Base-by-base conservation (phyloP, 2,888 invertebrate genomes). In the Shargacucullia verbasci region DNA sequence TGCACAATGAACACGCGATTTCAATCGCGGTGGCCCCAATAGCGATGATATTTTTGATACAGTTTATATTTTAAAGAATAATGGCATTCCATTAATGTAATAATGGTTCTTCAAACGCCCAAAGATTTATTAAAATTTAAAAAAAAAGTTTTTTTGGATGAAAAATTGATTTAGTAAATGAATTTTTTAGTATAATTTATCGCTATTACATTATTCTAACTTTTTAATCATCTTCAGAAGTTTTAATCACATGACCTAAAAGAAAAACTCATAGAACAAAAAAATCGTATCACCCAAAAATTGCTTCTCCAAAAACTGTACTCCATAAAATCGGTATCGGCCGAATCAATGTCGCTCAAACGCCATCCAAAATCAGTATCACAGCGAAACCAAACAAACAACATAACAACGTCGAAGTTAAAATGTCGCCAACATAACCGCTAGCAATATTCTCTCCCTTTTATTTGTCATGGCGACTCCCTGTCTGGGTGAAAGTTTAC, bases 371-470 rank as follows among this genome's bases (percentile, higher is more conserved):
- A 9, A 41, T 1, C 40, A 8, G 7, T 13, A 31, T 9, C 27
- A 12, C 15, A 45, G 25, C 33, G 27, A 25, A 37, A 6, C 20
- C 58, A 13, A 55, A 37, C 59, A 63, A 66, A 67, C 57, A 73
- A 39, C 46, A 44, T 61, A 57, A 54, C 27, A 58, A 47, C 15
- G 9, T 12, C 38, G 33, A 40, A 73, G 63, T 77, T 76, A 70
- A 80, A 67, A 53, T 50, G 62, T 69, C 56, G 65, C 76, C 72
- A 74, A 60, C 55, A 34, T 46, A 29, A 53, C 49, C 54, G 37
- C 37, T 46, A 25, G 35, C 12, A 8, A 52, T 50, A 33, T 49
- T 25, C 43, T 12, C 38, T n/a, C 61, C 59, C 55, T 33, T 67
- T 59, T 53, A 64, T 68, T 67, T 47, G 13, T 2, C 13, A 48